A percentile compares a stretch with the other conserved stretches of the same genome.
These are phyloP conservation scores for Gadopsis bispinosus DNA, from an alignment of 2,797 vertebrate genomes.

Conservation along the genomic window DNA sequence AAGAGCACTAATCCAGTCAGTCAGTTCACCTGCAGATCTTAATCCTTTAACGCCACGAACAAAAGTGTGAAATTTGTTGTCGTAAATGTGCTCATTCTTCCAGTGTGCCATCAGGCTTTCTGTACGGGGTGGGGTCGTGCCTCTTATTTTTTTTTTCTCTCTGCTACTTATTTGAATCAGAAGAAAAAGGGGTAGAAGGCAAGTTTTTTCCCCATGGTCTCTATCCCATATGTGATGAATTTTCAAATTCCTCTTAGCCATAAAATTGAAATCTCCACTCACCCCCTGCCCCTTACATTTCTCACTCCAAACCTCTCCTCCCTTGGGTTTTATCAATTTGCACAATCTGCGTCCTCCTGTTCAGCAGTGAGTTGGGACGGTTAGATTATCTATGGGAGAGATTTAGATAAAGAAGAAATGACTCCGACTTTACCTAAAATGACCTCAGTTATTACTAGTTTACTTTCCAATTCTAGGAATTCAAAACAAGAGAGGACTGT, in stretches of 20 bases:
- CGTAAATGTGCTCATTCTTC: conserved; percentile 67
- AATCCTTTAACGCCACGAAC: conserved; percentile 70
- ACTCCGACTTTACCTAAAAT: conserved; percentile 57
- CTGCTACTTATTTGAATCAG: conserved; percentile 48
- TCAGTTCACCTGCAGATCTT: conserved; percentile 73
- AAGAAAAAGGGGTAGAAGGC: conserved; percentile 52
- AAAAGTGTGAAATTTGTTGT: conserved; percentile 72
- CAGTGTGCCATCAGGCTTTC: conserved; percentile 31
- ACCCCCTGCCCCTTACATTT: conserved; percentile 70
- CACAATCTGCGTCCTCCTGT: conserved; percentile 71
- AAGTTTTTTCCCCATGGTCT: conserved; percentile 75
- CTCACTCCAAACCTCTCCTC: conserved; percentile 62
- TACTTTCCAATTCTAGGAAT: conserved; percentile 55
- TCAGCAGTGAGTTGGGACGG: conserved; percentile 52
- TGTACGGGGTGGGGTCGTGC: conserved; percentile 10
- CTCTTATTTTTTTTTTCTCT: conserved; percentile 3
- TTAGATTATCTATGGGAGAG: conserved; percentile 65
- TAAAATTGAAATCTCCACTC: conserved; percentile 80
- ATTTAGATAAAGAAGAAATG: conserved; percentile 67
- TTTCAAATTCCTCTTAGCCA: conserved; percentile 82
- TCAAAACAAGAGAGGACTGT: conserved; percentile 52
- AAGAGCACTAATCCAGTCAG: conserved; percentile 74
- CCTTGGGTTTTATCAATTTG: conserved; percentile 76
- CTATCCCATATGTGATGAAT: conserved; percentile 77
- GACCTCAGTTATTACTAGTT: conserved; percentile 57